Conservation (phyloP, 1,140 invertebrate genomes). For the Proctacanthus coquilletti region DNA sequence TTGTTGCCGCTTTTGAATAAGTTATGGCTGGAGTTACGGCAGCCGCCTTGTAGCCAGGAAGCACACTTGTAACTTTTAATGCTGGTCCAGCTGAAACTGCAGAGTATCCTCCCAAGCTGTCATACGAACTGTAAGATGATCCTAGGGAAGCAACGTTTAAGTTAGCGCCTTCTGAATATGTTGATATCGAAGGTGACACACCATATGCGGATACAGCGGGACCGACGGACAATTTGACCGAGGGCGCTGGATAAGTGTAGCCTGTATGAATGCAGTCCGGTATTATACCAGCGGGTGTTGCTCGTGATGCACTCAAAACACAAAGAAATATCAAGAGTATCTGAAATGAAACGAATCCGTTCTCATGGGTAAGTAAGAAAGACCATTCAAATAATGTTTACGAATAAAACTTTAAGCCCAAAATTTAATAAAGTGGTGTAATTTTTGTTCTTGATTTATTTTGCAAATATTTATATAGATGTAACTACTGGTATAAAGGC, state of each 20-base stretch:
- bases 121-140: slow-evolving; percentile 13
- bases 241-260: slow-evolving; percentile 17
- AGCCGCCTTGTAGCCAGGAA: slow-evolving; percentile 7
- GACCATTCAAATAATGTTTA: no score
- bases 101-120: slow-evolving; percentile 13
- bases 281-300: slow-evolving; percentile 3
- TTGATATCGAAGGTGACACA: slow-evolving; percentile 15
- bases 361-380: no score
- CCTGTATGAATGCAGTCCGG: slow-evolving; percentile 20
- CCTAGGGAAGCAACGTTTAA: slow-evolving; percentile 18
- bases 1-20: slow-evolving; percentile 13
- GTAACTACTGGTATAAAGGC: no score
- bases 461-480: no score
- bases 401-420: no score
- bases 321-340: no score
- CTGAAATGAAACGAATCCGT: no score
- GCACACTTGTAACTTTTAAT: slow-evolving; percentile 13
- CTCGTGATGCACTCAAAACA: not conserved
- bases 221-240: slow-evolving; percentile 23
- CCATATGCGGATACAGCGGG: slow-evolving; percentile 18
- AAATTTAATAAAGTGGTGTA: no score
- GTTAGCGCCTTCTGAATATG: slow-evolving; percentile 20
- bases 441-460: no score
- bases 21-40: slow-evolving; percentile 12
- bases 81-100: slow-evolving; percentile 8